Evolutionary conservation across 2,113 vertebrate species (phyloP).

Genomic region (Gallinago paraguaiae): DNA sequence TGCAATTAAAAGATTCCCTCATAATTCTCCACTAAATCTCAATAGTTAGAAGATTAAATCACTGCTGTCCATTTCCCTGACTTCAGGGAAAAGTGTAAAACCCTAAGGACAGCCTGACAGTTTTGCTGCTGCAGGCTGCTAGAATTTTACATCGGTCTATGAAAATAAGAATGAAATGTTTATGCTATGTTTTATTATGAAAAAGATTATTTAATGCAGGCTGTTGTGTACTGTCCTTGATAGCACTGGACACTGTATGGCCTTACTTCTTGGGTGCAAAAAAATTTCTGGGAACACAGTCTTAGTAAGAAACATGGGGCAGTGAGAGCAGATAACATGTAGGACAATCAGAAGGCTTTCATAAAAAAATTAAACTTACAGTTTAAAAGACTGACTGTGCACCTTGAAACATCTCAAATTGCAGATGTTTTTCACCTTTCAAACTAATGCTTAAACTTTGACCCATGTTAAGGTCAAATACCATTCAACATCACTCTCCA

Average conservation of each 20-base stretch:
- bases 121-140: background rate
- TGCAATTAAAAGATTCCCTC: background rate
- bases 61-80: background rate
- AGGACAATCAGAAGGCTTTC: background rate
- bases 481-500: background rate
- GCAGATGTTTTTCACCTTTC: background rate
- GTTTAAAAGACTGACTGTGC: background rate
- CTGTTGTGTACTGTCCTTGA: background rate
- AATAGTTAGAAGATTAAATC: background rate
- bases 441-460: background rate
- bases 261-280: background rate
- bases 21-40: background rate
- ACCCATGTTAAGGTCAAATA: conserved; percentile 9
- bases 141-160: background rate
- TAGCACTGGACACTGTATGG: background rate
- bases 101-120: background rate
- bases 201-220: background rate
- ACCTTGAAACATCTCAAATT: background rate
- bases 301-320: background rate
- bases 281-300: background rate
- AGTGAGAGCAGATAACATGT: background rate
- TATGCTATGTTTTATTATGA: background rate
- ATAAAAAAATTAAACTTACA: background rate
- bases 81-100: background rate
- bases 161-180: background rate